These are phyloP conservation scores for Andinoacara biseriatus DNA, from an alignment of 2,113 vertebrate genomes.

Conservation along the genomic window DNA sequence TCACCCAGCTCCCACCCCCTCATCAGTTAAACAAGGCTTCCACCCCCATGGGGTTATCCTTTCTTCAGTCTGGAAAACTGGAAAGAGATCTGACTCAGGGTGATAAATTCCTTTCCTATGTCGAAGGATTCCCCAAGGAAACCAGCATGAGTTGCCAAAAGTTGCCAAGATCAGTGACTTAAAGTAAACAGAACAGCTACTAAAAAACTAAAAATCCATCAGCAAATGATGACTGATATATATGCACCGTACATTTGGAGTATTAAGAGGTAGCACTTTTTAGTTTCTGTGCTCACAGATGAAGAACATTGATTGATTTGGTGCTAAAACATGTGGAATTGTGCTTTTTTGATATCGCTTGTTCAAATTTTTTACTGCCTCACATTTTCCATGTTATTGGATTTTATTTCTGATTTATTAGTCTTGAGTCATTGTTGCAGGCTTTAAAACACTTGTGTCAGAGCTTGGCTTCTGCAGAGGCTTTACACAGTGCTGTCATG, in stretches of 20 bases:
- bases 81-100: constrained; percentile 71
- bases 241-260: background rate
- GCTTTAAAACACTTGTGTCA: constrained; percentile 59
- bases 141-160: constrained; percentile 33
- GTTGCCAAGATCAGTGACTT: constrained; percentile 21
- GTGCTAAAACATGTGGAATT: background rate
- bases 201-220: background rate
- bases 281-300: background rate
- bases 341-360: background rate
- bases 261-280: background rate
- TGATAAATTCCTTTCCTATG: constrained; percentile 74
- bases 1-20: constrained; percentile 33
- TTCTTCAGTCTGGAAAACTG: constrained; percentile 63
- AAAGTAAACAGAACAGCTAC: constrained; percentile 6
- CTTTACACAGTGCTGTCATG: constrained; percentile 30
- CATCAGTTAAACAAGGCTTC: constrained; percentile 56
- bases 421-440: constrained; percentile 4
- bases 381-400: constrained; percentile 54
- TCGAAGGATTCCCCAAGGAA: constrained; percentile 72
- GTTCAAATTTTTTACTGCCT: constrained; percentile 1
- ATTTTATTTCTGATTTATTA: constrained; percentile 41
- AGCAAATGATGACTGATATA: background rate
- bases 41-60: constrained; percentile 57
- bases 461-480: constrained; percentile 49
- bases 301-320: constrained; percentile 12